Percentiles rank a stretch among this genome's conserved stretches.
Evolutionary conservation across 2,888 invertebrate species (phyloP).

Genomic region (Muscina levida): DNA sequence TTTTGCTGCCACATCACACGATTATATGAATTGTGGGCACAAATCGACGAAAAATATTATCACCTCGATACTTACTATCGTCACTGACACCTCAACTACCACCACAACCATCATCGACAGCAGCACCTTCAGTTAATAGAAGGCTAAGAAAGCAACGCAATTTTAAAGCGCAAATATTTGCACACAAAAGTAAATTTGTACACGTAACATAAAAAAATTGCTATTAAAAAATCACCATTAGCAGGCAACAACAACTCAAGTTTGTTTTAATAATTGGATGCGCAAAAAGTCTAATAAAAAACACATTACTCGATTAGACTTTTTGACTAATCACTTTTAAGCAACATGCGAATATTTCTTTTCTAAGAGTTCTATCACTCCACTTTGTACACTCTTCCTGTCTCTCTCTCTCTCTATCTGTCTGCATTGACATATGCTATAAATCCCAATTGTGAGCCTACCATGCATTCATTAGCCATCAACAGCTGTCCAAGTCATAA

Average conservation of each 20-base stretch:
- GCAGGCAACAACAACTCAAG: not conserved
- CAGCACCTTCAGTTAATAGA: not conserved
- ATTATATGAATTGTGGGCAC: too few relatives aligned
- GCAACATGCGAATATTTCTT: too few relatives aligned
- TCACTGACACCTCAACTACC: not conserved
- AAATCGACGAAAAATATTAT: too few relatives aligned
- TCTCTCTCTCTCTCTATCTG: not conserved
- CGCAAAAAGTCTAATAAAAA: not conserved
- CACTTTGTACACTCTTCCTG: not conserved
- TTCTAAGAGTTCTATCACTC: not conserved
- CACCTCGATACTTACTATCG: too few relatives aligned
- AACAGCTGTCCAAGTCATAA: not conserved
- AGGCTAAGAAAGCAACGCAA: not conserved
- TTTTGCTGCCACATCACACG: too few relatives aligned
- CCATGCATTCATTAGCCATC: not conserved
- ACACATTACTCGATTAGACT: not conserved
- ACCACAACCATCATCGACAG: not conserved
- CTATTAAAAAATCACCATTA: constrained; percentile 22
- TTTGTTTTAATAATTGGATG: constrained; percentile 24
- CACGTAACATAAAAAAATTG: constrained; percentile 43
- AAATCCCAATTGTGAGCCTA: not conserved
- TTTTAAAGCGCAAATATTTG: constrained; percentile 55
- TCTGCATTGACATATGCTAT: too few relatives aligned
- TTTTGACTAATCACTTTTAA: not conserved
- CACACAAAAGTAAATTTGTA: constrained; percentile 56